Percentiles rank a stretch among this genome's conserved stretches.
These are phyloP conservation scores for Amphipoea lucens DNA, from an alignment of 2,888 invertebrate species.

Conservation along the genomic window DNA sequence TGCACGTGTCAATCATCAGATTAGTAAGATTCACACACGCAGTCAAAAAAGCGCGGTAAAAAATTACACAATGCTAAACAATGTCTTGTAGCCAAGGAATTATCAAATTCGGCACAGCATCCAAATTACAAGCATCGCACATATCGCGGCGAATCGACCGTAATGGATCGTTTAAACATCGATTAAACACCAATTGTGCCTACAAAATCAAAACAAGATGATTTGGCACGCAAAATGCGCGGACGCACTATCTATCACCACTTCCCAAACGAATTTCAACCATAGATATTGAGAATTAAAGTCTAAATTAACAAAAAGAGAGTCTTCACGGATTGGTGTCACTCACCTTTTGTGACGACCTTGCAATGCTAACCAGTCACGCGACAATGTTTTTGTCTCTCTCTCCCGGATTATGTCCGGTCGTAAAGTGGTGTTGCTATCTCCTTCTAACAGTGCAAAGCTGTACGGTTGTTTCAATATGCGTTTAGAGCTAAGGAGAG, in stretches of 20 bases:
- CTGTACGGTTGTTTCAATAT: constrained; percentile 70
- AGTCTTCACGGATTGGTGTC: constrained; percentile 74
- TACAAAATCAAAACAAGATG: constrained; percentile 78
- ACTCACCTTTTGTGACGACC: constrained; percentile 87
- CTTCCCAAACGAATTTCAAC: constrained; percentile 51
- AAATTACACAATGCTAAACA: constrained; percentile 44
- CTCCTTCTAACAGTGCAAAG: constrained; percentile 73
- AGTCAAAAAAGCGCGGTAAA: constrained; percentile 29
- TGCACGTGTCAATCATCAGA: constrained; percentile 24
- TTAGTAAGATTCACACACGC: constrained; percentile 23
- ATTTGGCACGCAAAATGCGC: constrained; percentile 83
- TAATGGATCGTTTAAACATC: constrained; percentile 71
- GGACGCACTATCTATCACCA: constrained; percentile 66
- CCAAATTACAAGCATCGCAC: constrained; percentile 72
- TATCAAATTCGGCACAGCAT: constrained; percentile 72
- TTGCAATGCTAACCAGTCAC: constrained; percentile 90
- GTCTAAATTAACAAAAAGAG: constrained; percentile 38
- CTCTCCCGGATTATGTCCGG: constrained; percentile 64
- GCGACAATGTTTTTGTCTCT: constrained; percentile 77
- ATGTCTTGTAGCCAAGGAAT: constrained; percentile 56
- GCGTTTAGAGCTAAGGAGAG: constrained; percentile 66
- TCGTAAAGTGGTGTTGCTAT: constrained; percentile 64
- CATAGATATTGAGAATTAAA: constrained; percentile 15
- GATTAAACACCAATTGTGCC: constrained; percentile 81
- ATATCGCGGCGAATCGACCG: constrained; percentile 70